Evolutionary conservation across 1,140 invertebrate species (phyloP).

Genomic region (Wiebesia pumilae): DNA sequence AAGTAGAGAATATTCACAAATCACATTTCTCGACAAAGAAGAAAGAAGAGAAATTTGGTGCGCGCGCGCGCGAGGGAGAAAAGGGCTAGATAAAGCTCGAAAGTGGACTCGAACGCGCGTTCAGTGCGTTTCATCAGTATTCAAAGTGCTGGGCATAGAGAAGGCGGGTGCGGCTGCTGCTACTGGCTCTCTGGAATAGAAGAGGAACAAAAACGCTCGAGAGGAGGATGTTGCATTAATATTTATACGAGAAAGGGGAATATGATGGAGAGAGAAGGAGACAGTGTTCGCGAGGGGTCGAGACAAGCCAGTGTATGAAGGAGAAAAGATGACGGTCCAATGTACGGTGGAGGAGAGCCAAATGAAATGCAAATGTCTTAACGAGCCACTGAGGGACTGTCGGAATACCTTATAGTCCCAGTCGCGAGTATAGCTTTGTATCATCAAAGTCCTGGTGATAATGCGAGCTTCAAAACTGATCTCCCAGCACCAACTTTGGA

Average conservation of each 20-base stretch:
- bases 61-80: neutral
- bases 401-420: constrained; percentile 63
- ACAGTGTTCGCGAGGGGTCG: neutral
- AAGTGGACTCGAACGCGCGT: constrained; percentile 51
- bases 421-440: constrained; percentile 69
- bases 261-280: constrained; percentile 39
- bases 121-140: constrained; percentile 69
- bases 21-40: constrained; percentile 67
- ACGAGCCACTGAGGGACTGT: constrained; percentile 75
- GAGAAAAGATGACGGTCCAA: neutral
- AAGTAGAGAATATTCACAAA: constrained; percentile 65
- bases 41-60: neutral
- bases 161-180: constrained; percentile 67
- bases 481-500: neutral
- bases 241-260: constrained; percentile 73
- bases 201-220: constrained; percentile 74
- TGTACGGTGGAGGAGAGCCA: constrained; percentile 53
- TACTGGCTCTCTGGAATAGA: constrained; percentile 48
- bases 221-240: constrained; percentile 76
- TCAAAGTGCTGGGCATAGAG: constrained; percentile 69
- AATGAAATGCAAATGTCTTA: constrained; percentile 76
- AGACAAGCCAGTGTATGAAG: neutral
- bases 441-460: constrained; percentile 62
- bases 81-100: constrained; percentile 16
- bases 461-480: constrained; percentile 48